Conservation (phyloP, 2,888 invertebrate genomes). For the Mythimna pallens region DNA sequence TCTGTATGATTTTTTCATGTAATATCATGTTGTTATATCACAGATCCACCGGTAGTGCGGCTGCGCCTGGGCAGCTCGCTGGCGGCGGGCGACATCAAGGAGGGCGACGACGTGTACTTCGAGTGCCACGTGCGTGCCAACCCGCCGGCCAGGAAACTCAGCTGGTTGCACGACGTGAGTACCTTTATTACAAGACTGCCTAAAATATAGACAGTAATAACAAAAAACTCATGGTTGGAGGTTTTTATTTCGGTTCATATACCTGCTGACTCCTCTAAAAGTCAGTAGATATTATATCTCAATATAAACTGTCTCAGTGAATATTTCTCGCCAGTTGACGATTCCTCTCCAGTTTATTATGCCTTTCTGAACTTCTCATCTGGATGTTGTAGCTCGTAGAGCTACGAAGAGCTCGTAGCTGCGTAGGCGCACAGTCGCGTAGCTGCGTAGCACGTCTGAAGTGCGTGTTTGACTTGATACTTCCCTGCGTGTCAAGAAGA, state of each 20-base stretch:
- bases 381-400: not conserved
- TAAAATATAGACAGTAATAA: too few relatives aligned
- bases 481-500: not conserved
- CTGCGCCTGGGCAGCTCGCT: constrained; percentile 95
- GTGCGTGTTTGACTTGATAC: not conserved
- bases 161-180: constrained; percentile 97
- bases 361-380: not conserved
- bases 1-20: too few relatives aligned
- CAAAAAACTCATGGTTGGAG: too few relatives aligned
- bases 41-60: constrained; percentile 96
- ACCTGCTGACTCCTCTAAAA: too few relatives aligned
- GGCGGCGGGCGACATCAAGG: constrained; percentile 96
- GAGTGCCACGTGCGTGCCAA: constrained; percentile 97
- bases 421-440: not conserved
- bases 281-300: too few relatives aligned
- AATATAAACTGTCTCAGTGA: not conserved
- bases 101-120: constrained; percentile 97
- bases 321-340: not conserved
- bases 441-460: constrained; percentile 10
- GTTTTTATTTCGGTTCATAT: not conserved
- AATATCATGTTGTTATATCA: not conserved
- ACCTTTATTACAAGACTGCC: constrained; percentile 10
- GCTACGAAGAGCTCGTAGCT: constrained; percentile 11
- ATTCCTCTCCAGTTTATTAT: too few relatives aligned
- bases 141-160: constrained; percentile 95